A percentile compares a stretch with the other conserved stretches of the same genome.
Evolutionary conservation across 2,797 vertebrate genomes (phyloP).

Genomic region (Xiphophorus birchmanni): DNA sequence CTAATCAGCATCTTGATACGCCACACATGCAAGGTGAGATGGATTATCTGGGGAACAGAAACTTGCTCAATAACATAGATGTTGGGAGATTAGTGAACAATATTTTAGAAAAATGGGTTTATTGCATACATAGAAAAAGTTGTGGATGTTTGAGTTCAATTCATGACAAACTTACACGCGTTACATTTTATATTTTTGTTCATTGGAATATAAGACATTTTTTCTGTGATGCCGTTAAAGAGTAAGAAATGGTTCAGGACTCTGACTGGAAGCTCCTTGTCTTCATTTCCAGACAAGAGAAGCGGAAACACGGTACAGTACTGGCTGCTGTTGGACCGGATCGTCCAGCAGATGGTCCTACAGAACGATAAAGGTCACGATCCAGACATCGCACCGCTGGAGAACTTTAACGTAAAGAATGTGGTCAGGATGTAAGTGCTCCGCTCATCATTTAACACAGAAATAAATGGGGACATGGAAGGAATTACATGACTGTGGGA

Average conservation of each 20-base stretch:
- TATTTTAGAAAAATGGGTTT: not conserved
- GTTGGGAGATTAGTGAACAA: not conserved
- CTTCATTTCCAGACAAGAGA: slow-evolving; percentile 87
- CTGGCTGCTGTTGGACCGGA: slow-evolving; percentile 96
- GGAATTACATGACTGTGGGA: slow-evolving; percentile 31
- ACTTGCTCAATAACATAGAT: not conserved
- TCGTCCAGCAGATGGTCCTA: slow-evolving; percentile 97
- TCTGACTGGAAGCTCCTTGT: not conserved
- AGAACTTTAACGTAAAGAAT: slow-evolving; percentile 99
- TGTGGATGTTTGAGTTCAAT: not conserved
- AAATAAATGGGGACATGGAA: slow-evolving; percentile 33
- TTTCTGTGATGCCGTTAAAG: slow-evolving; percentile 1
- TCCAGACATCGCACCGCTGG: slow-evolving; percentile 93
- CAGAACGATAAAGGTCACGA: slow-evolving; percentile 98
- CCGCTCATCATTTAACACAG: not conserved
- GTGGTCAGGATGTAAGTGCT: slow-evolving; percentile 93
- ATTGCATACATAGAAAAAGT: not conserved
- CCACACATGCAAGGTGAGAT: not conserved
- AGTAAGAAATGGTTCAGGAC: slow-evolving; percentile 2
- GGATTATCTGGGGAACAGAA: not conserved
- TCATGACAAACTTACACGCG: not conserved
- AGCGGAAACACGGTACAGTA: slow-evolving; percentile 98
- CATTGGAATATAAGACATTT: not conserved
- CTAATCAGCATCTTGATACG: not conserved
- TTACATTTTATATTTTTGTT: not conserved